Base-by-base conservation (phyloP, 1,140 invertebrate genomes). In the Linepithema humile region DNA sequence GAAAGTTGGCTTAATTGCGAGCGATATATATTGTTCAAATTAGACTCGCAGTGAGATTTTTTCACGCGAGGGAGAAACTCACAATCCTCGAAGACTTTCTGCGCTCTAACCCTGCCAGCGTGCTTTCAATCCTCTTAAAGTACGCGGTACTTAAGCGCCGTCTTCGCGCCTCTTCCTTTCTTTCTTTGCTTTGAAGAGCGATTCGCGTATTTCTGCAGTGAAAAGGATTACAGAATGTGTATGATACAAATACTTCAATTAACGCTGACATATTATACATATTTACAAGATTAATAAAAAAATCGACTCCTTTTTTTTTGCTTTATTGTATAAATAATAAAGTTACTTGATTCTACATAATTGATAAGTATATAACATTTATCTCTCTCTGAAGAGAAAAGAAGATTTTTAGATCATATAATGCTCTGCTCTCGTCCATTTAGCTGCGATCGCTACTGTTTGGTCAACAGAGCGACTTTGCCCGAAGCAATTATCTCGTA, bases 121-220 rank as follows among this genome's bases (percentile, higher is more conserved):
- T 70, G 60, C n/a, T 43, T 59, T 29, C 78, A 82, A 82, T 73
- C 69, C 69, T 82, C 53, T 73, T 82, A 82, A 73, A 73, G 23
- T 73, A 17, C 43, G n/a, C 67, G 20, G 40, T 82, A 60, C 55
- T 82, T 82, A 60, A 82, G n/a, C 38, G n/a, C 38, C 15, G 23
- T 67, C 2, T 67, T 78, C 50, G 10, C 23, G 23, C 57, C 40
- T 50, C n/a, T 48, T 10, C 45, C 2, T 20, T n/a, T 15, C 5
- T 38, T 43, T n/a, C n/a, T 45, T n/a, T 59, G 15, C n/a, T 38
- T 35, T 32, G n/a, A 59, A 40, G 5, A 45, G 26, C 62, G 10
- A 5, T 72, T 82, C 6, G 7, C 20, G 40, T 40, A 35, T 40
- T 73, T n/a, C 23, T n/a, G 10, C 67, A 12, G 17, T 10, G 17